phyloP scores from a whole-genome alignment of 2,888 invertebrate genomes.

The Noctua janthe region DNA sequence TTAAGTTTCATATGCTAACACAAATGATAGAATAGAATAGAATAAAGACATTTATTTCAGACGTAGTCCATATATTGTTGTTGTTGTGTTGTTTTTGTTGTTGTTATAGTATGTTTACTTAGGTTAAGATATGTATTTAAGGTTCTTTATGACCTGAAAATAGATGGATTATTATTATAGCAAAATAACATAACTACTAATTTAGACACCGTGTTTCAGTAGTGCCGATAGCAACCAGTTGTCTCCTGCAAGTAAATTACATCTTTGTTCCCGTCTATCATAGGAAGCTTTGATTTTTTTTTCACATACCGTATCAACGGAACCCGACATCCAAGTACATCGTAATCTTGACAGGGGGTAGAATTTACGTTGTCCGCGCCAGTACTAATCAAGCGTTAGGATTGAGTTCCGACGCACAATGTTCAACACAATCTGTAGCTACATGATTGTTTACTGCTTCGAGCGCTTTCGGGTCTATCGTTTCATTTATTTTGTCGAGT shows the following conservation, averaged over 20 bases:
- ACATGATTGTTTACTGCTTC: slow-evolving; percentile 23
- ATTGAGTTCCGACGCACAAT: slow-evolving; percentile 55
- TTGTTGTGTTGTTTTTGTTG: no score
- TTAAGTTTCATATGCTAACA: no score
- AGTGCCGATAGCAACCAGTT: neutral
- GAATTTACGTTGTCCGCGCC: slow-evolving; percentile 65
- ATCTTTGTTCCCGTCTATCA: neutral
- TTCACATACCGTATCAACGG: slow-evolving; percentile 47
- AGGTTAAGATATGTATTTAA: no score
- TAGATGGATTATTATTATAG: no score
- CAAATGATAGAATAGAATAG: no score
- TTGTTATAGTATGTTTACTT: no score
- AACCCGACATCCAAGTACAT: neutral
- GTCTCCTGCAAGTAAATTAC: neutral
- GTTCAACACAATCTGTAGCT: slow-evolving; percentile 30
- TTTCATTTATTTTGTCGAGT: neutral
- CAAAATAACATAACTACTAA: no score
- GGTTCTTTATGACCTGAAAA: no score
- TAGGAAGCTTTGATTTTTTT: neutral
- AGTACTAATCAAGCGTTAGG: slow-evolving; percentile 69
- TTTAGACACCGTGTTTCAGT: neutral
- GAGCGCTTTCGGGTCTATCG: neutral
- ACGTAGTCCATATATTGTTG: no score
- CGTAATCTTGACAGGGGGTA: slow-evolving; percentile 68
- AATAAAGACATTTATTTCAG: no score